These are phyloP conservation scores for Saturnia pavonia DNA, from an alignment of 2,888 invertebrate species.

Conservation along the genomic window DNA sequence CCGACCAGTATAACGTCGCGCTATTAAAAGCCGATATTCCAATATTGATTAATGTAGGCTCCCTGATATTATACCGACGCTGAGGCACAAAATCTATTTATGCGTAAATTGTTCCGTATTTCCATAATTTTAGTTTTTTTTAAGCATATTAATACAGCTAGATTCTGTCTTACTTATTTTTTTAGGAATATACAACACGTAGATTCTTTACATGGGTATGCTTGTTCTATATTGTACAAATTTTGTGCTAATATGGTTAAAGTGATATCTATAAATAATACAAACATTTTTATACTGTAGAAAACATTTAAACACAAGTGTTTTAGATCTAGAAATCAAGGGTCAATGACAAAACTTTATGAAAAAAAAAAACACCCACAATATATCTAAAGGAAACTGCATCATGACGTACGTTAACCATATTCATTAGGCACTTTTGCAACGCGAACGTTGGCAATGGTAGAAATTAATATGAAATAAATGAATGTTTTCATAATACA, in stretches of 20 bases:
- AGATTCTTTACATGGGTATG: background rate
- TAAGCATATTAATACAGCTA: too few relatives aligned
- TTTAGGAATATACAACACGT: background rate
- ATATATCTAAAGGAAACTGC: background rate
- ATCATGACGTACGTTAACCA: background rate
- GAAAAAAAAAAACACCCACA: background rate
- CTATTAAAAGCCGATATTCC: constrained; percentile 4
- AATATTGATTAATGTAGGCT: constrained; percentile 7
- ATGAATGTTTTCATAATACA: background rate
- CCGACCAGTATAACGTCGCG: background rate
- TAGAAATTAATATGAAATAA: background rate
- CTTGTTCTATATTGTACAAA: background rate
- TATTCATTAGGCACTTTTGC: background rate
- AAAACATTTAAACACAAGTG: background rate
- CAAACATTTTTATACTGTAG: too few relatives aligned
- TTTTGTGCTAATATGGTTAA: background rate
- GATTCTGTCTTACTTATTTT: background rate
- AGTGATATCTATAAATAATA: background rate
- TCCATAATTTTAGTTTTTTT: too few relatives aligned
- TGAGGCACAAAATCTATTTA: background rate
- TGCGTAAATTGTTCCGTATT: background rate
- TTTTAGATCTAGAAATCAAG: background rate
- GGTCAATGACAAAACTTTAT: too few relatives aligned
- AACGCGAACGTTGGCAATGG: background rate
- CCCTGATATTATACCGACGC: background rate